phyloP scores from a whole-genome alignment of 2,797 vertebrate genomes.

The Caiman crocodilus region DNA sequence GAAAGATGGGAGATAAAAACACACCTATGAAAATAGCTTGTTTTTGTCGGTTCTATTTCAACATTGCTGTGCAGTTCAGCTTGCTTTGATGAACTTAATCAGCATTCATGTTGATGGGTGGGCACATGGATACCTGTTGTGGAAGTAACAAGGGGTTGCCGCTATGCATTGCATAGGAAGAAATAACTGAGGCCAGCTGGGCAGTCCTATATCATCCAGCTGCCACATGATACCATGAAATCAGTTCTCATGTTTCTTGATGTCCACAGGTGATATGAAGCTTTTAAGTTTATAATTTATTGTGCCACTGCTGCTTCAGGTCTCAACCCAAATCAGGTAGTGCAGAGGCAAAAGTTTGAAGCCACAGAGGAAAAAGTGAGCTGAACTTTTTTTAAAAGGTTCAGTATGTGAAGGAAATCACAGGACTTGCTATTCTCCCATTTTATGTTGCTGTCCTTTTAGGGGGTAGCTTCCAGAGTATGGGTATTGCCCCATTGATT shows the following conservation, averaged over 20 bases:
- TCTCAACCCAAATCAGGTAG: not conserved
- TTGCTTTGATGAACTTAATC: not conserved
- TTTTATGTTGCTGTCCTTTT: not conserved
- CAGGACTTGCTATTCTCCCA: slow-evolving; percentile 10
- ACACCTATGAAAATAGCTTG: fast-evolving
- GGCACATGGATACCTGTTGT: fast-evolving
- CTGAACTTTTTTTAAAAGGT: not conserved
- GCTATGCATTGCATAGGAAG: not conserved
- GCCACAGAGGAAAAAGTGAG: slow-evolving; percentile 2
- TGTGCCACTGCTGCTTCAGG: not conserved
- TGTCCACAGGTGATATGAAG: not conserved
- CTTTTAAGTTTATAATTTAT: fast-evolving
- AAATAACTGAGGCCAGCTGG: not conserved
- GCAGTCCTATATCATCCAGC: not conserved
- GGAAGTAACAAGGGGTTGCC: not conserved
- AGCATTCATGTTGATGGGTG: not conserved
- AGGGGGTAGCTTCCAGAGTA: not conserved
- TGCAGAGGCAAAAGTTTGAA: slow-evolving; percentile 8
- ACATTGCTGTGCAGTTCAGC: not conserved
- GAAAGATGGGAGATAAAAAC: not conserved
- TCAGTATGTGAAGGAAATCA: not conserved
- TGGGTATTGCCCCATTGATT: not conserved
- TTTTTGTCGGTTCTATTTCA: fast-evolving
- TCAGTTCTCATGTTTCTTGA: not conserved
- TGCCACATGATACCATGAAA: not conserved